phyloP scores from a whole-genome alignment of 2,113 vertebrate genomes.

The Strix aluco region DNA sequence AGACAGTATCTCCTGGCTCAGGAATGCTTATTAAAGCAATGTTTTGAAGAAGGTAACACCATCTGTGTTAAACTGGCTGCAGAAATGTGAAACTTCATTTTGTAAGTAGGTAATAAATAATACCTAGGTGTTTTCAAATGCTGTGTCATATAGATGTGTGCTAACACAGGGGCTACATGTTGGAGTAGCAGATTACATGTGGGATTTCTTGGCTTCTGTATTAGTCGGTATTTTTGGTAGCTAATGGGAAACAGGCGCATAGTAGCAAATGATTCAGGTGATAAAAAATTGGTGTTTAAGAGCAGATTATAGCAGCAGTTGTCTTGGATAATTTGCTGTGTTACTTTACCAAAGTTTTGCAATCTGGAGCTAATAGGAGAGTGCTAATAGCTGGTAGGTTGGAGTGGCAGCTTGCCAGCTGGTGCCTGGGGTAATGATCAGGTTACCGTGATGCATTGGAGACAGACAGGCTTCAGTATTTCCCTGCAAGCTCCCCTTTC shows the following conservation, averaged over 20 bases:
- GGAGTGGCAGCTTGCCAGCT: background rate
- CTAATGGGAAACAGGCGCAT: background rate
- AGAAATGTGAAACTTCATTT: background rate
- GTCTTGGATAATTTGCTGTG: background rate
- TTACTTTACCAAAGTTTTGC: background rate
- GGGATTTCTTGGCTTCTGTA: background rate
- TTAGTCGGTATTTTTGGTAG: background rate
- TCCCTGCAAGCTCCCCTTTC: background rate
- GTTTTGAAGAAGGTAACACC: background rate
- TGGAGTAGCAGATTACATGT: background rate
- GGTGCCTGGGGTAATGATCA: background rate
- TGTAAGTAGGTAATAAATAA: background rate
- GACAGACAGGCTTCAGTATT: background rate
- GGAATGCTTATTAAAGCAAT: background rate
- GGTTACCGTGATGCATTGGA: accelerated
- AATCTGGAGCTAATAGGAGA: background rate
- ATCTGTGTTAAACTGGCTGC: background rate
- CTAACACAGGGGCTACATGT: background rate
- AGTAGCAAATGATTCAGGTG: background rate
- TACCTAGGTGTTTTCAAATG: background rate
- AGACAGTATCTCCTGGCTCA: background rate
- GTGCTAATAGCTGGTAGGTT: background rate
- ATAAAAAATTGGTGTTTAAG: background rate
- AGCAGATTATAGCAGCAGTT: background rate
- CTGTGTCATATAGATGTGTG: accelerated